Evolutionary conservation across 2,797 vertebrate genomes (phyloP), one percentile per base, ranked within the genome.

Genomic region (Craterocephalus amniculus): DNA sequence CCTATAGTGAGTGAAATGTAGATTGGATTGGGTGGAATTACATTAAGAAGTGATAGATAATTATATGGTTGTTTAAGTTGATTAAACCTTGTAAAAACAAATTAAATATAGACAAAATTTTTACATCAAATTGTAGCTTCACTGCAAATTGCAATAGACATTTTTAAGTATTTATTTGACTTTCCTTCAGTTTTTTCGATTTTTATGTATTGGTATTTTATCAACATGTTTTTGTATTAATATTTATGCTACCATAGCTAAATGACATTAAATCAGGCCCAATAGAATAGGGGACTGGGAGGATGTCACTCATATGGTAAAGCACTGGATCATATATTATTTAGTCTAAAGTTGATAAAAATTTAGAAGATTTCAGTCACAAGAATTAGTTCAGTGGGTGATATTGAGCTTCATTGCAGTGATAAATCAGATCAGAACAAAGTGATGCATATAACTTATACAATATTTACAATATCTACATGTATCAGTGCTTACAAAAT

Each of bases 401-500:
- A 35, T 13, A 9, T 56, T 31, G 40, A n/a, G 32, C 22, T 40
- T 27, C 4, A 67, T 36, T 58, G 5, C 43, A 16, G 27, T 12
- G 49, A 52, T 52, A 52, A 52, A 52, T 26, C 24, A 26, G 49
- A 12, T 12, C 1, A 4, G 24, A 20, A 10, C 22, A 51, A 51
- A 51, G 38, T 40, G 14, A 13, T 16, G 38, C 1, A 16, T 38
- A 13, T 40, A 12, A 40, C 38, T 40, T 16, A 6, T 11, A 38
- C 36, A 18, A 18, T 18, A 40, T 40, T 40, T 40, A 40, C 32
- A 34, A 5, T 8, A 6, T 58, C 2, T 26, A 31, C 45, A n/a
- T n/a, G n/a, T n/a, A n/a, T 12, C 35, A 24, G 49, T 63, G 43
- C 48, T 72, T 45, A 16, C 35, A 56, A 81, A 69, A 74, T 27